These are phyloP conservation scores for Rhodophaea formosa DNA, from an alignment of 2,888 invertebrate genomes.

Conservation along the genomic window DNA sequence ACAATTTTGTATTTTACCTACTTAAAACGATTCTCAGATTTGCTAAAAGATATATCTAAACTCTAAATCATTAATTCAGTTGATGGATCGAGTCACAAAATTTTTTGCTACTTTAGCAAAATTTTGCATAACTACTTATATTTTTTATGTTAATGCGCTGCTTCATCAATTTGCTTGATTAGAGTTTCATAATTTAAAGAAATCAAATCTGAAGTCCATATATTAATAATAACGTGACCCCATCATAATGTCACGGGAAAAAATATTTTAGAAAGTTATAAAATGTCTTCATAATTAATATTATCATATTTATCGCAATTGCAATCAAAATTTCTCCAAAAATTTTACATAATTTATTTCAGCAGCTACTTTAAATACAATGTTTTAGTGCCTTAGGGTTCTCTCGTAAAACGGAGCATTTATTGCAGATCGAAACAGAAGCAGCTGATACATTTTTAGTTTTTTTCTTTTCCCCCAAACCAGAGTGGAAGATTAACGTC, in stretches of 20 bases:
- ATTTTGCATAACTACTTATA: constrained; percentile 2
- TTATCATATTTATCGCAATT: not conserved
- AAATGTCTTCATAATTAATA: not conserved
- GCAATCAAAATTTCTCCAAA: not conserved
- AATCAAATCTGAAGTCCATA: not conserved
- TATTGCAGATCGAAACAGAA: not conserved
- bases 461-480: too few species aligned
- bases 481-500: too few species aligned
- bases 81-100: not conserved
- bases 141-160: not conserved
- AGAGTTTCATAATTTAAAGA: not conserved
- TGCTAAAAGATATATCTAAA: not conserved
- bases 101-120: constrained; percentile 6
- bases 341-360: not conserved
- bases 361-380: too few species aligned
- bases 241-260: not conserved
- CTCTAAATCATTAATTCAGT: not conserved
- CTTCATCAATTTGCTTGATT: constrained; percentile 6
- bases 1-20: not conserved
- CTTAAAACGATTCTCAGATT: not conserved
- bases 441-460: too few species aligned
- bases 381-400: too few species aligned
- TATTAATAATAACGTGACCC: constrained; percentile 1
- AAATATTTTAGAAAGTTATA: not conserved
- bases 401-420: too few species aligned